phyloP scores from a whole-genome alignment of 2,888 invertebrate species.

The Ormia ochracea region DNA sequence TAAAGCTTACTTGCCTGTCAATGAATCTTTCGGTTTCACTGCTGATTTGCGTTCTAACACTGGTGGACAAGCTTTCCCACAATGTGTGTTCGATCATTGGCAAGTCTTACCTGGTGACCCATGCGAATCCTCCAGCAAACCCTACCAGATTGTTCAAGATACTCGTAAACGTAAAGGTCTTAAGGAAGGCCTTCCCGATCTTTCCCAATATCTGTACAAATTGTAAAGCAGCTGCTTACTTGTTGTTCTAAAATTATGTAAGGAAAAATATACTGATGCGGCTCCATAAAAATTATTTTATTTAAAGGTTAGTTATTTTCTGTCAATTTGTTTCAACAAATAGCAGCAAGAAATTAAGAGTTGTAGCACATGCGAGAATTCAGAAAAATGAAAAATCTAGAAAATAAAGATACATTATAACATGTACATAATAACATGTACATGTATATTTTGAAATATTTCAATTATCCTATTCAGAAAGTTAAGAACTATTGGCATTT shows the following conservation, averaged over 20 bases:
- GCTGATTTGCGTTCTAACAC: conserved; percentile 98
- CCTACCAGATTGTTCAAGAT: conserved; percentile 89
- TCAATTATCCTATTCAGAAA: too few species aligned
- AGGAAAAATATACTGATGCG: conserved; percentile 33
- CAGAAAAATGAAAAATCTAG: too few species aligned
- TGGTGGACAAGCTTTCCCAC: conserved; percentile 99
- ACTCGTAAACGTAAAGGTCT: conserved; percentile 99
- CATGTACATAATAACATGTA: too few species aligned
- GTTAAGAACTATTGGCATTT: too few species aligned
- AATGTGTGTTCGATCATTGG: conserved; percentile 99
- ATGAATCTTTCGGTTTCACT: conserved; percentile 99
- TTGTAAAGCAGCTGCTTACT: conserved; percentile 82
- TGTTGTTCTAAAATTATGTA: conserved; percentile 17
- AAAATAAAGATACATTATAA: too few species aligned
- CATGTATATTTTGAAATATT: too few species aligned
- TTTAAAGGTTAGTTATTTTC: conserved; percentile 18
- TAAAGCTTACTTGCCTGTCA: conserved; percentile 98
- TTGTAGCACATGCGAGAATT: too few species aligned
- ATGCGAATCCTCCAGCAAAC: conserved; percentile 85
- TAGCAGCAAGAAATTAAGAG: too few species aligned
- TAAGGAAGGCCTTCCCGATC: conserved; percentile 97
- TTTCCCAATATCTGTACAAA: conserved; percentile 98
- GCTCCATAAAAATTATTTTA: not conserved
- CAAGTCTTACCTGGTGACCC: conserved; percentile 98
- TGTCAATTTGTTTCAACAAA: not conserved